Conservation (phyloP, 2,113 vertebrate species). For the Eonycteris spelaea region DNA sequence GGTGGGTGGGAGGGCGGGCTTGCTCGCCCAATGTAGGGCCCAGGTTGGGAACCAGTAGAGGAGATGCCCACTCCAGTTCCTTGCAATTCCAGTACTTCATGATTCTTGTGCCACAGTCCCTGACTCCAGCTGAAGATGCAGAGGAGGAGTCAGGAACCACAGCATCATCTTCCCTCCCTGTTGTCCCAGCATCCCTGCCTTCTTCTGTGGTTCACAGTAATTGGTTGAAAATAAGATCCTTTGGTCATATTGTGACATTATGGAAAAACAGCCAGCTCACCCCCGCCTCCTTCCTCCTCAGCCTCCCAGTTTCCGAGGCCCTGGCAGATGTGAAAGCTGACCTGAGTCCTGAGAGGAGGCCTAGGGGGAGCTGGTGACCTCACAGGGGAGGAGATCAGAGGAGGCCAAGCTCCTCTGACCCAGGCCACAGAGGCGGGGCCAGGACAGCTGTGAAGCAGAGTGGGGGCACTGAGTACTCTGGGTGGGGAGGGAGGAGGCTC, state of each 20-base stretch:
- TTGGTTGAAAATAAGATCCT: neutral
- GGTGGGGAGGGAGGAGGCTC: neutral
- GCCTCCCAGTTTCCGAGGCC: neutral
- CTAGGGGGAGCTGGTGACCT: slow-evolving; percentile 31
- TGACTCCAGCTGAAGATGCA: neutral
- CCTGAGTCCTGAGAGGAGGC: slow-evolving; percentile 35
- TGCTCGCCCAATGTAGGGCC: neutral
- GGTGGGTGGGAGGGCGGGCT: neutral
- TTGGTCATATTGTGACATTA: neutral
- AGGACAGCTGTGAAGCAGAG: slow-evolving; percentile 30
- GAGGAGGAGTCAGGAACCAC: neutral
- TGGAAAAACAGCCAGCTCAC: neutral
- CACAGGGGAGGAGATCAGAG: slow-evolving; percentile 67
- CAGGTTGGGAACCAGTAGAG: neutral
- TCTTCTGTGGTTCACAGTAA: neutral
- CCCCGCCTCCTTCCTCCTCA: neutral
- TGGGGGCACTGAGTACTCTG: neutral
- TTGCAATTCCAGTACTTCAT: neutral
- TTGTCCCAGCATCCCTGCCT: neutral
- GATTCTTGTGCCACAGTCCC: neutral
- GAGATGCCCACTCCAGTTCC: neutral
- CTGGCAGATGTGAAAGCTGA: slow-evolving; percentile 43
- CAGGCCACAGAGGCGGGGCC: neutral
- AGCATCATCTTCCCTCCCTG: neutral
- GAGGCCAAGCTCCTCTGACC: slow-evolving; percentile 60